Conservation (phyloP, 2,888 invertebrate genomes). For the Rhopalosiphum nymphaeae region DNA sequence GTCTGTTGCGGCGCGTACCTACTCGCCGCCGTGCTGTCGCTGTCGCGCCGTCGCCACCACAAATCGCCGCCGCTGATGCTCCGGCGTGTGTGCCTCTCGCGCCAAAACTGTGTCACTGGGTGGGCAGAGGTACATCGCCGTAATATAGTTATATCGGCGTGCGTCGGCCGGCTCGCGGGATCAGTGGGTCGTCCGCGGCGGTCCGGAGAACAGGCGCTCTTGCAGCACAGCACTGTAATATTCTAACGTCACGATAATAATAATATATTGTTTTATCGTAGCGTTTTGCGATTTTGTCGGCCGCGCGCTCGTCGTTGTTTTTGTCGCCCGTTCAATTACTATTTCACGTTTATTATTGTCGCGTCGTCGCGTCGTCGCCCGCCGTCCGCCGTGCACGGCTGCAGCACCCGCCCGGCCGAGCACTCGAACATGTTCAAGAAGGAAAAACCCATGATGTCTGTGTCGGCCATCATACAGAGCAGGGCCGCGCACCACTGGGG, state of each 20-base stretch:
- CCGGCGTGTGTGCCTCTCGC: neutral
- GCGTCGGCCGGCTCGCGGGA: conserved; percentile 64
- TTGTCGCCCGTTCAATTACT: neutral
- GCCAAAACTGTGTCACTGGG: conserved; percentile 13
- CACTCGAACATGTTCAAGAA: conserved; percentile 79
- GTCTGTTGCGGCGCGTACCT: conserved; percentile 9
- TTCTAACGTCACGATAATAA: too few relatives aligned
- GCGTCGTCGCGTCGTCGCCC: too few relatives aligned
- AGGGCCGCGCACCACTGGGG: conserved; percentile 76
- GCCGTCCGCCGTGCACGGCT: neutral
- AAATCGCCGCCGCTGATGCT: neutral
- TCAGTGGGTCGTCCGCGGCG: conserved; percentile 66
- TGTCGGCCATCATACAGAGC: conserved; percentile 83
- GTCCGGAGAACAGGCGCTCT: neutral
- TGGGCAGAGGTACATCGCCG: neutral
- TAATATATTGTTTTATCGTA: neutral
- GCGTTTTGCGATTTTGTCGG: neutral
- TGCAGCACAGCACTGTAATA: neutral
- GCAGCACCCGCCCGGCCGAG: neutral
- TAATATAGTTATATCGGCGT: neutral
- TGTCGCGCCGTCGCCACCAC: neutral
- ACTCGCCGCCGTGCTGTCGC: neutral
- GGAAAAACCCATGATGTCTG: conserved; percentile 89
- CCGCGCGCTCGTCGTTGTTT: neutral
- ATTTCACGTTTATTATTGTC: neutral